Evolutionary conservation across 1,140 invertebrate genomes (phyloP), one percentile per base, ranked within the genome.

Genomic region (Scaptomyza hsui): DNA sequence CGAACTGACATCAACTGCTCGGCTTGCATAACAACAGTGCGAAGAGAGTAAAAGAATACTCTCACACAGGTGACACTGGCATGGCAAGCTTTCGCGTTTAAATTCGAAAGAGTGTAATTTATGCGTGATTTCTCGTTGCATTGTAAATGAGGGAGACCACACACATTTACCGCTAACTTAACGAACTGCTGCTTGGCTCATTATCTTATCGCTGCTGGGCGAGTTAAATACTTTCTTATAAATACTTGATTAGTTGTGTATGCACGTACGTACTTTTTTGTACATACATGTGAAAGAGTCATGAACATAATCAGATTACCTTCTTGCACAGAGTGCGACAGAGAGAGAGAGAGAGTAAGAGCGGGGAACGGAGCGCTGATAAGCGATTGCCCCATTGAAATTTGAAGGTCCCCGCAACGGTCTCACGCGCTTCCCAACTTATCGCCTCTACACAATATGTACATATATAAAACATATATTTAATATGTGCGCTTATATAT

Each of bases 241-340:
- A 48, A 55, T 55, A 48, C 16, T 35, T 47, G 51, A 45, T 39
- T 53, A 68, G 57, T 45, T 60, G 26, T 29, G 13, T 42, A 59
- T 67, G 42, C 19, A 64, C 55, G 39, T 29, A 49, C 7, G n/a
- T 39, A 9, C 21, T 21, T 26, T 24, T 49, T 64, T 48, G 1
- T 48, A 24, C 45, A 48, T 13, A 15, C 15, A 60, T 68, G 37
- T 47, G 57, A 53, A 61, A 59, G 60, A 61, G 48, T 55, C 57
- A 62, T 61, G 47, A 62, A 62, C 15, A 71, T 71, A 71, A 65
- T 65, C 68, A 16, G 61, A 72, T 72, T 72, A 65, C 24, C 52
- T 55, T 42, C 19, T 42, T 15, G 4, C 10, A 10, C 13, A 52
- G 44, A 35, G 26, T 29, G 26, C 26, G 26, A 29, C 13, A 13